phyloP scores from a whole-genome alignment of 2,888 invertebrate species.

The Odontocolon sp. region DNA sequence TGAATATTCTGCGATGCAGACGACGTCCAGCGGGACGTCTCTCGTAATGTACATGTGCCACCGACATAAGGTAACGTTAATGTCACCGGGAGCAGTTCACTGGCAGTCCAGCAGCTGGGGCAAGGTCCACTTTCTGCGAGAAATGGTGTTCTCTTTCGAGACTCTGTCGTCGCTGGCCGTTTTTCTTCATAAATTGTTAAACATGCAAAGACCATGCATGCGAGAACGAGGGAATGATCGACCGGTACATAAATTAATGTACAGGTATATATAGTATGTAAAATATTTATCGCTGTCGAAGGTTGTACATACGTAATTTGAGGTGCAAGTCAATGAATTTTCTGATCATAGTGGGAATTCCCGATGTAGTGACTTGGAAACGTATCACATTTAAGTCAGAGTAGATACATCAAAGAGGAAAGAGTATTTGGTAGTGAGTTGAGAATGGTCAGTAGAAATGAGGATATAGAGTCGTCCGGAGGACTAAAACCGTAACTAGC shows the following conservation, averaged over 20 bases:
- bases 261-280: background rate
- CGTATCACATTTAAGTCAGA: no score
- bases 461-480: background rate
- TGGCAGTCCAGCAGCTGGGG: background rate
- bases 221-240: no score
- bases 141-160: conserved; percentile 1
- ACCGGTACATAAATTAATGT: conserved; percentile 20
- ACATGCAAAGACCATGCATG: conserved; percentile 14
- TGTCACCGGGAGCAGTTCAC: conserved; percentile 5
- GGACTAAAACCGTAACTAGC: conserved; percentile 1
- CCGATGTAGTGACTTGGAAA: background rate
- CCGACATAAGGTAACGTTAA: conserved; percentile 22
- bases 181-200: conserved; percentile 8
- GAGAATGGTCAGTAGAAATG: background rate
- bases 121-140: background rate
- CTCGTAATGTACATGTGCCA: conserved; percentile 7
- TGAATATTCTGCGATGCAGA: conserved; percentile 3
- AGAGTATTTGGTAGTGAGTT: background rate
- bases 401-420: background rate
- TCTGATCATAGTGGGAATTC: background rate
- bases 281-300: background rate
- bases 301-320: background rate
- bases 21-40: conserved; percentile 23
- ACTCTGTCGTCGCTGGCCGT: background rate
- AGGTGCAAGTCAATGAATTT: conserved; percentile 3